Base-by-base conservation (phyloP, 2,113 vertebrate genomes). In the Lutjanus erythropterus region DNA sequence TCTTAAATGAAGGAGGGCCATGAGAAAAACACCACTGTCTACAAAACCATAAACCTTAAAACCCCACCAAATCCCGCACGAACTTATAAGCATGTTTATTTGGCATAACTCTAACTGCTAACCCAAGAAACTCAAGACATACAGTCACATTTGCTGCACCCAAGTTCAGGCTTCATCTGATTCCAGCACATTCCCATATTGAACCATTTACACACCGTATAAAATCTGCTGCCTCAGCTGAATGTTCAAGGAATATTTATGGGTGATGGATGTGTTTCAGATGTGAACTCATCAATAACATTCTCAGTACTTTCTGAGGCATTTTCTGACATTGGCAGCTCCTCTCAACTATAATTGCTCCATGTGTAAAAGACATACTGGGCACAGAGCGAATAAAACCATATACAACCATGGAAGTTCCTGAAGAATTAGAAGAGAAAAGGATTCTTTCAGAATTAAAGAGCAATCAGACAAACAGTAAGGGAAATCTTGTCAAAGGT, bases 221-320 rank as follows among this genome's bases (percentile, higher is more conserved):
- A 25, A 75, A 71, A 31, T 5, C 16, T 41, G 65, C 25, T 71
- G 29, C 49, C 39, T 68, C 23, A 39, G 46, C 21, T 37, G 4
- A 76, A 65, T 2, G 41, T 35, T 61, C 16, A 5, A 23, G 16
- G 18, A 62, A 47, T 55, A 78, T 81, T 86, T 58, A 50, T 47
- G 56, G 21, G 49, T 56, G 41, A 42, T 50, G 49, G 18, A 53
- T 71, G 53, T 23, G 47, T 41, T 55, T 87, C 55, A 87, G 80
- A 82, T 87, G 66, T 53, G 46, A 78, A 71, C 5, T 47, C 61
- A 31, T 75, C 60, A 81, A 23, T 44, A n/a, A n/a, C n/a, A 33
- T 9, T 46, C 59, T 60, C 55, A 50, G 39, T 42, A 11, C 49
- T 53, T 50, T 78, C 47, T 59, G 35, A 76, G 21, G 1, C 29